Percentiles rank a stretch among this genome's conserved stretches.
Conservation (phyloP, 2,113 vertebrate species). For the Oryzias melastigma region DNA sequence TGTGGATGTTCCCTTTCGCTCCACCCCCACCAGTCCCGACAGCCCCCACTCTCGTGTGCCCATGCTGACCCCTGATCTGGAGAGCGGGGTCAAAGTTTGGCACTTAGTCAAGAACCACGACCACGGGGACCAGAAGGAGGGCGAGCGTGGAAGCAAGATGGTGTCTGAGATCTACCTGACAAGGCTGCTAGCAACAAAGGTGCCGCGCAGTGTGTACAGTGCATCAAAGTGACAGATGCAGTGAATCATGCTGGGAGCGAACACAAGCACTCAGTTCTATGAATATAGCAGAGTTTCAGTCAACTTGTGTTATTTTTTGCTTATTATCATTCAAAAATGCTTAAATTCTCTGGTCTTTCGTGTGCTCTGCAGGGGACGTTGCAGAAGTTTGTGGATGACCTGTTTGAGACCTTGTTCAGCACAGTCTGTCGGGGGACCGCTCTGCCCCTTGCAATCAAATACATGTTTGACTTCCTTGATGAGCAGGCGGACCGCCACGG, state of each 20-base stretch:
- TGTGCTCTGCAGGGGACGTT: constrained; percentile 82
- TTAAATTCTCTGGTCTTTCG: neutral
- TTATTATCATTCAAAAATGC: neutral
- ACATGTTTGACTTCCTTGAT: constrained; percentile 97
- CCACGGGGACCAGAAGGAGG: constrained; percentile 94
- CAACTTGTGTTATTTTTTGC: neutral
- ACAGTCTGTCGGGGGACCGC: constrained; percentile 92
- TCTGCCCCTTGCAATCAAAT: constrained; percentile 93
- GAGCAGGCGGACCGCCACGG: constrained; percentile 92
- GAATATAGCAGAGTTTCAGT: no score
- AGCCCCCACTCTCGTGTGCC: constrained; percentile 92
- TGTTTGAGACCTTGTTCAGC: constrained; percentile 96
- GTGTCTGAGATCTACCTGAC: constrained; percentile 97
- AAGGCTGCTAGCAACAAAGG: constrained; percentile 92
- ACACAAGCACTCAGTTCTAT: no score
- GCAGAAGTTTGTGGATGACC: constrained; percentile 96
- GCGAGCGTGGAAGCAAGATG: constrained; percentile 95
- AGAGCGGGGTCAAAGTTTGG: constrained; percentile 94
- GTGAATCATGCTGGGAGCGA: no score
- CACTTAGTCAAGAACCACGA: constrained; percentile 96
- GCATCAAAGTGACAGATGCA: no score
- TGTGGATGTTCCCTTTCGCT: constrained; percentile 87
- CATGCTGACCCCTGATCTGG: constrained; percentile 94
- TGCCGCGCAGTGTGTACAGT: constrained; percentile 40
- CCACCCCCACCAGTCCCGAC: constrained; percentile 90